Evolutionary conservation across 1,140 invertebrate species (phyloP).

Genomic region (Pinna nobilis): DNA sequence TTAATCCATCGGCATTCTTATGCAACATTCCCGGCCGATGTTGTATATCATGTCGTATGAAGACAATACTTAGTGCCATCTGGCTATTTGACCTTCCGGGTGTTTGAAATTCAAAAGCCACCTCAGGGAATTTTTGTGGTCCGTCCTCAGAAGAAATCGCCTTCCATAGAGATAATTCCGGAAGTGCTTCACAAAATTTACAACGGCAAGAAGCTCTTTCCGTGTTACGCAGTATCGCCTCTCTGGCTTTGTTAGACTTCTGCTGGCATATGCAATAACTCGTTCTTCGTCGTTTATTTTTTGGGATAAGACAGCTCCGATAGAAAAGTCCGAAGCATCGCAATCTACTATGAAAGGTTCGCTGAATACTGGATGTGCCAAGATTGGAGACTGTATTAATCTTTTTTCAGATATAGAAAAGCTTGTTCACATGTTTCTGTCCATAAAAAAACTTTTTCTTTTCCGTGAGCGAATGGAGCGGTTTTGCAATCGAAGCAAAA

Average conservation of each 20-base stretch:
- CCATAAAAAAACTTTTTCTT: background rate
- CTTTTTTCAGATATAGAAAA: conserved; percentile 45
- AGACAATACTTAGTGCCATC: conserved; percentile 4
- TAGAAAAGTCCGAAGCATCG: background rate
- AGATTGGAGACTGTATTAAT: conserved; percentile 46
- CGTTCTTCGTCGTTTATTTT: background rate
- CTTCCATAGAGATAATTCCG: conserved; percentile 21
- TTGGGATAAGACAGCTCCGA: conserved; percentile 18
- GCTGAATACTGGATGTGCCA: conserved; percentile 56
- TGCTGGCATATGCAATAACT: conserved; percentile 8
- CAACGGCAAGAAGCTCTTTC: conserved; percentile 9
- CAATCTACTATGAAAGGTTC: conserved; percentile 68
- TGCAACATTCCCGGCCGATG: background rate
- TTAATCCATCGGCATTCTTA: background rate
- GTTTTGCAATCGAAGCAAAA: conserved; percentile 33
- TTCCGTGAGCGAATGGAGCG: conserved; percentile 1
- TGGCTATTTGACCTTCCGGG: conserved; percentile 6
- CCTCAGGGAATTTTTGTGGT: background rate
- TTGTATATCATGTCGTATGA: conserved; percentile 8
- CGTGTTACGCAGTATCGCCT: background rate
- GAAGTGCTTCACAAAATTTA: conserved; percentile 11
- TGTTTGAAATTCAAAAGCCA: conserved; percentile 19
- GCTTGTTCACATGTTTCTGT: conserved; percentile 12
- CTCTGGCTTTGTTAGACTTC: background rate
- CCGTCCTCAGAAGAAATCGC: background rate